These are phyloP conservation scores for Eupithecia exiguata DNA, from an alignment of 2,888 invertebrate species.

Conservation along the genomic window DNA sequence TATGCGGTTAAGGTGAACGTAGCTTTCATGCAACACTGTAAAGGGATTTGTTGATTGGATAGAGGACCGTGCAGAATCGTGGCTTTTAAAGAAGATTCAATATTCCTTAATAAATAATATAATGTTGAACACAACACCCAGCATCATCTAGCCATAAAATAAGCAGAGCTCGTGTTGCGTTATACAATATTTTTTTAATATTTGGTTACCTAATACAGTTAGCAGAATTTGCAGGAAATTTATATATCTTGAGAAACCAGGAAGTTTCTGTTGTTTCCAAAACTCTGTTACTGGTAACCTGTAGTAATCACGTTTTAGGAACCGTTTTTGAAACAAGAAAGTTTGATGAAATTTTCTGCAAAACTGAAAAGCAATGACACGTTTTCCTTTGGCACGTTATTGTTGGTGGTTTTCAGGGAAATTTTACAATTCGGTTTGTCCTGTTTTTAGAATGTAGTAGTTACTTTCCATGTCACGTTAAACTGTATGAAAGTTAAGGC, in stretches of 20 bases:
- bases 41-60: constrained; percentile 35
- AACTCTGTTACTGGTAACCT: neutral
- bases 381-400: neutral
- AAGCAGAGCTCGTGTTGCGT: neutral
- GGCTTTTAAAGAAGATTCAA: neutral
- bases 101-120: neutral
- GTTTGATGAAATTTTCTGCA: neutral
- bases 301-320: neutral
- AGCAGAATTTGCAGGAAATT: neutral
- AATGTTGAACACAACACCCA: neutral
- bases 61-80: neutral
- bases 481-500: constrained; percentile 10
- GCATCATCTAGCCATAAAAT: neutral
- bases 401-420: constrained; percentile 1
- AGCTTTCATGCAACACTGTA: constrained; percentile 25
- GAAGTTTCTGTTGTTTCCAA: neutral
- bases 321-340: neutral
- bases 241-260: neutral
- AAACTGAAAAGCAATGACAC: neutral
- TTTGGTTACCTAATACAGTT: neutral
- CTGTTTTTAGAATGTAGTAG: neutral
- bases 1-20: neutral
- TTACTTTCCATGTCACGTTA: constrained; percentile 1
- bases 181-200: neutral
- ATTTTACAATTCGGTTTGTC: neutral